Evolutionary conservation across 2,888 invertebrate genomes (phyloP).

Genomic region (Calameuta pallipes): DNA sequence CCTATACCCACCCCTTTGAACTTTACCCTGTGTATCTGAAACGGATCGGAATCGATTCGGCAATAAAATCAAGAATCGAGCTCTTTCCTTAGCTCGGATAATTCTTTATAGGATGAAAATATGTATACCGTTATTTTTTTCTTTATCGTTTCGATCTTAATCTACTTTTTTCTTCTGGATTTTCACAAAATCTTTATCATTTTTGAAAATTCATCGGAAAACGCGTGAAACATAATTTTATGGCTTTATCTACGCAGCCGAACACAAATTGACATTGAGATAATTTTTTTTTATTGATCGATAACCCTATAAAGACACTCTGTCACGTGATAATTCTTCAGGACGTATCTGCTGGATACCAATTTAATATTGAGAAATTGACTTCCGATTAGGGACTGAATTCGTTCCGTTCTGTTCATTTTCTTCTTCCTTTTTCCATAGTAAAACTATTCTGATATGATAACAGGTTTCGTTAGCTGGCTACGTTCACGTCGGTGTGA

Average conservation of each 20-base stretch:
- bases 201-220: not conserved
- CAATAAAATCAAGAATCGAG: not conserved
- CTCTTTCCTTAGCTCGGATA: not conserved
- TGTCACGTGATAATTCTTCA: not conserved
- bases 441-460: not conserved
- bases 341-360: not conserved
- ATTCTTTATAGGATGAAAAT: not conserved
- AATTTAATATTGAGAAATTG: not conserved
- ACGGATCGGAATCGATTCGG: not conserved
- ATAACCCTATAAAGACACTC: not conserved
- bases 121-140: not conserved
- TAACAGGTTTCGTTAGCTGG: not conserved
- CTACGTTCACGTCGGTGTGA: conserved; percentile 1
- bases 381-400: not conserved
- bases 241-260: not conserved
- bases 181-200: not conserved
- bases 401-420: too few relatives aligned
- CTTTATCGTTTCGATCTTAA: not conserved
- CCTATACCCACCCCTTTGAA: not conserved
- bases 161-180: not conserved
- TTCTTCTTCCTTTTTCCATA: not conserved
- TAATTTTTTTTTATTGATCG: not conserved
- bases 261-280: not conserved
- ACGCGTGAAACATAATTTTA: not conserved
- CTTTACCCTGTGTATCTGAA: not conserved